Percentiles rank a stretch among this genome's conserved stretches.
Evolutionary conservation across 2,888 invertebrate species (phyloP).

Genomic region (Zygothrica quintamaculata): DNA sequence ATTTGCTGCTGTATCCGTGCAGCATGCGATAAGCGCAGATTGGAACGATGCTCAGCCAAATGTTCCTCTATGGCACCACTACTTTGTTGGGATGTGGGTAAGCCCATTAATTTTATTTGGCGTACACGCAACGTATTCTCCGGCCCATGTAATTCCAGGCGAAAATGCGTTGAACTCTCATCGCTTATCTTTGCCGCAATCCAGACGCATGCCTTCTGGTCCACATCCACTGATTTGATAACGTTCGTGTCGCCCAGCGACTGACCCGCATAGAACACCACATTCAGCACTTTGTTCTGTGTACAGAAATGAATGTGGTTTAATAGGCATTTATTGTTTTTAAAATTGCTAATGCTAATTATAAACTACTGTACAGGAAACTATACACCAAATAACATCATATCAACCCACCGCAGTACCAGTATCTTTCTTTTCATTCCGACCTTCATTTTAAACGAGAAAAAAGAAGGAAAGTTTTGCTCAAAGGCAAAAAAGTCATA

Average conservation of each 20-base stretch:
- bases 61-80: conserved; percentile 22
- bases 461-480: no score
- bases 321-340: no score
- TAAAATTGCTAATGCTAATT: no score
- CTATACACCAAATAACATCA: no score
- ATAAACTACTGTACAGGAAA: no score
- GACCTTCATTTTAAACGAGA: no score
- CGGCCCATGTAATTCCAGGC: conserved; percentile 95
- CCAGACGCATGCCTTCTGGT: conserved; percentile 94
- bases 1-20: conserved; percentile 91
- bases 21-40: conserved; percentile 82
- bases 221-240: conserved; percentile 93
- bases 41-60: conserved; percentile 59
- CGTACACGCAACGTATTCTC: conserved; percentile 95
- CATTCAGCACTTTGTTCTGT: conserved; percentile 94
- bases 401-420: no score
- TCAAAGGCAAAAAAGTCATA: no score
- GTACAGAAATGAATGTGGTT: not conserved
- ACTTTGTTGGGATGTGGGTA: conserved; percentile 82
- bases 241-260: conserved; percentile 92
- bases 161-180: conserved; percentile 87
- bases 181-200: conserved; percentile 92
- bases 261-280: conserved; percentile 93
- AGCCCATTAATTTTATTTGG: conserved; percentile 90
- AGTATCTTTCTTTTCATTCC: no score